Conservation (phyloP, 2,113 vertebrate genomes). For the Condylura cristata region DNA sequence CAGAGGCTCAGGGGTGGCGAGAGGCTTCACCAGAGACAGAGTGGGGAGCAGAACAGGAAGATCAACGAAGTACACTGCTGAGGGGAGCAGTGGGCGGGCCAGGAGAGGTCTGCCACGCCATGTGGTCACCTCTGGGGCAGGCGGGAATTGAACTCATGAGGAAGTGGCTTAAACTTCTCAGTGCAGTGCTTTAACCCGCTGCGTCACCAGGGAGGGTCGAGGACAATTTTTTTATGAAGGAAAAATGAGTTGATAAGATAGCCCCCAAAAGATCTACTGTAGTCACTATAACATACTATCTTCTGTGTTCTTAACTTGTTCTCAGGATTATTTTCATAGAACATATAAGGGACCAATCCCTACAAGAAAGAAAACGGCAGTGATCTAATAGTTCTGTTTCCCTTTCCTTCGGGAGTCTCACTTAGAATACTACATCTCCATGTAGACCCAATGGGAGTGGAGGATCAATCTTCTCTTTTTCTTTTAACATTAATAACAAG, state of each 20-base stretch:
- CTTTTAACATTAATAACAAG: neutral
- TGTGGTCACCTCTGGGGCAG: too few species aligned
- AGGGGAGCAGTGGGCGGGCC: too few species aligned
- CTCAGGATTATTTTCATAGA: constrained; percentile 1
- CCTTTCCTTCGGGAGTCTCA: neutral
- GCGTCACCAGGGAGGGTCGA: too few species aligned
- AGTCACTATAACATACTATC: neutral
- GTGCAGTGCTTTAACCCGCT: too few species aligned
- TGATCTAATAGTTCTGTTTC: neutral
- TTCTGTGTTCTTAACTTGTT: neutral
- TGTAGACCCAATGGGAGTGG: neutral
- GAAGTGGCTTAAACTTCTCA: too few species aligned
- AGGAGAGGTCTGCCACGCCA: too few species aligned
- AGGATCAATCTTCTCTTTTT: neutral
- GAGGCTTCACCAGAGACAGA: too few species aligned
- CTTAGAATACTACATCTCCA: neutral
- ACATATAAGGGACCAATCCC: neutral
- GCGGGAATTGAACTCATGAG: too few species aligned
- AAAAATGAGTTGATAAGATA: neutral
- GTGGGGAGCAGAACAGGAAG: too few species aligned
- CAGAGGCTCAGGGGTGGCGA: too few species aligned
- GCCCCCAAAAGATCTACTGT: neutral
- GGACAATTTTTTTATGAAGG: neutral
- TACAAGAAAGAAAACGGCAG: neutral
- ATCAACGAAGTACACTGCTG: too few species aligned